Conservation (phyloP, 1,140 invertebrate genomes). For the Idris sp. region DNA sequence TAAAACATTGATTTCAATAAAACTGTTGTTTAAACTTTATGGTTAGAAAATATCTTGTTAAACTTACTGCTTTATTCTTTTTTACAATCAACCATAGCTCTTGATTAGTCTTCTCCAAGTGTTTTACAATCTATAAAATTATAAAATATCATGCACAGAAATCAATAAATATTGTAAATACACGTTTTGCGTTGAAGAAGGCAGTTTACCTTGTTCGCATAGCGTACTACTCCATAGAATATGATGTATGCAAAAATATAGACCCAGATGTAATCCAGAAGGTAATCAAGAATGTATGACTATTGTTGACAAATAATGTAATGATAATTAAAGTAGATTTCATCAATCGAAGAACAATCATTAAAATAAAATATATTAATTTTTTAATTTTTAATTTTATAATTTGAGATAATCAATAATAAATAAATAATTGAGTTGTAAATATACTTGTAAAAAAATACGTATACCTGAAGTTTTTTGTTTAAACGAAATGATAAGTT, state of each 20-base stretch:
- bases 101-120: constrained; percentile 68
- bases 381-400: no score
- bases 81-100: constrained; percentile 62
- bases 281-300: constrained; percentile 70
- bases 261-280: constrained; percentile 70
- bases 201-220: constrained; percentile 69
- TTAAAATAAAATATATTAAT: no score
- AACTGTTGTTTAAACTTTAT: no score
- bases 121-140: constrained; percentile 66
- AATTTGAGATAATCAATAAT: no score
- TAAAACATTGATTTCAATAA: constrained; percentile 6
- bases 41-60: background rate
- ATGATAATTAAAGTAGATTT: no score
- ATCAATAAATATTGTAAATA: no score
- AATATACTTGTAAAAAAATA: no score
- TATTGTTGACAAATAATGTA: constrained; percentile 50
- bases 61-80: constrained; percentile 69
- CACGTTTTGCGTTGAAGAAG: constrained; percentile 5
- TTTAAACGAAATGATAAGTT: no score
- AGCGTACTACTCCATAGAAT: constrained; percentile 71
- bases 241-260: constrained; percentile 70
- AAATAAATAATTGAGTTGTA: no score
- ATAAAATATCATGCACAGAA: no score
- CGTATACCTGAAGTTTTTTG: no score
- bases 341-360: no score